Percentiles rank a stretch among this genome's conserved stretches.
Conservation (phyloP, 2,113 vertebrate species). For the Bubo blakistoni region DNA sequence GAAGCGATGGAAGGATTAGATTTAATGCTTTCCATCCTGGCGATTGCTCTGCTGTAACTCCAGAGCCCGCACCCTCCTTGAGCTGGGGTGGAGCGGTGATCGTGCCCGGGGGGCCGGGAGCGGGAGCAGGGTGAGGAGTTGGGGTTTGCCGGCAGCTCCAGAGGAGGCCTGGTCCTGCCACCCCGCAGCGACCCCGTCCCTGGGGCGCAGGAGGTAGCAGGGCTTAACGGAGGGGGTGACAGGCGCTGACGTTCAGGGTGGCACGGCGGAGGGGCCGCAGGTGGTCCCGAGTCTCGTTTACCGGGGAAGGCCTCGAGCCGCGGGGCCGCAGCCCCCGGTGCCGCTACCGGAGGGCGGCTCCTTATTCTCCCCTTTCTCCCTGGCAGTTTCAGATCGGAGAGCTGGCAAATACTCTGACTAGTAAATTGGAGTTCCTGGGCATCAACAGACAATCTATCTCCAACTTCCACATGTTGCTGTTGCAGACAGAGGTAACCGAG, state of each 20-base stretch:
- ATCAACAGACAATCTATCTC: slow-evolving; percentile 96
- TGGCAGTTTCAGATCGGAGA: slow-evolving; percentile 98
- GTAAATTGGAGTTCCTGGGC: slow-evolving; percentile 97
- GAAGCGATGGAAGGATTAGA: neutral
- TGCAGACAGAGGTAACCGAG: slow-evolving; percentile 91
- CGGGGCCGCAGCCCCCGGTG: neutral
- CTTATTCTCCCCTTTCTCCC: slow-evolving; percentile 36
- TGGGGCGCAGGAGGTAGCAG: neutral
- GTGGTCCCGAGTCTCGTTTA: neutral
- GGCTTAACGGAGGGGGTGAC: neutral
- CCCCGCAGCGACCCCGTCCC: neutral
- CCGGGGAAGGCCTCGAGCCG: neutral
- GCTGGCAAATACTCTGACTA: slow-evolving; percentile 95
- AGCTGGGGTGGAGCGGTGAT: neutral
- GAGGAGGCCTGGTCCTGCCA: neutral
- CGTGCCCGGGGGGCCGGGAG: neutral
- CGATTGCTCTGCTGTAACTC: rapidly evolving
- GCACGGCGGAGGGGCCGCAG: neutral
- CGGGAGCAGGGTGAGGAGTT: neutral
- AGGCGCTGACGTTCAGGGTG: neutral
- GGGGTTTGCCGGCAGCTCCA: neutral
- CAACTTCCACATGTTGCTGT: slow-evolving; percentile 96
- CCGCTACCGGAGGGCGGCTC: rapidly evolving
- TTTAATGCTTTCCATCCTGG: rapidly evolving
- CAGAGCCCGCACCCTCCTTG: rapidly evolving